These are phyloP conservation scores for Mus minutoides DNA, from an alignment of 2,797 vertebrate species.

Conservation along the genomic window DNA sequence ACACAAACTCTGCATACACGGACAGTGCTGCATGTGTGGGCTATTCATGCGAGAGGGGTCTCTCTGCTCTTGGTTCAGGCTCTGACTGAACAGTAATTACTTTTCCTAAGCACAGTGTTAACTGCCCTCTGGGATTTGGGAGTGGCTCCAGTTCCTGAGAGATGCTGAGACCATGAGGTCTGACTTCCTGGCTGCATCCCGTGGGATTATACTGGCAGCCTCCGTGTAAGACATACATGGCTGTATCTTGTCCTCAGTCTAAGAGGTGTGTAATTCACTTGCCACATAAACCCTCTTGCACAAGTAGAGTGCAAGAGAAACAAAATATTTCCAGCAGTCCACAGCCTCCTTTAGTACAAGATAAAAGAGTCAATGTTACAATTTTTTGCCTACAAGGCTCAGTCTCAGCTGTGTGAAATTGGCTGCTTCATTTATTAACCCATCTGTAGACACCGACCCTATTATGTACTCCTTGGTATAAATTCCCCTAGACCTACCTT, in stretches of 20 bases:
- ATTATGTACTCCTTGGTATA: no score
- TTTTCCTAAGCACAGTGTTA: background rate
- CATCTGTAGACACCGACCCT: background rate
- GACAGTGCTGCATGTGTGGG: no score
- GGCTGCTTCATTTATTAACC: background rate
- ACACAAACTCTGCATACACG: background rate
- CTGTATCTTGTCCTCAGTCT: background rate
- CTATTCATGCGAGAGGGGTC: background rate
- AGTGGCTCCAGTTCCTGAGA: background rate
- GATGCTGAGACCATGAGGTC: rapidly evolving
- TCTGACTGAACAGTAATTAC: background rate
- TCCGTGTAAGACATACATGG: background rate
- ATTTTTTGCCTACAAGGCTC: background rate
- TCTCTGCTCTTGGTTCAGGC: background rate
- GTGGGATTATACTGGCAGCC: background rate
- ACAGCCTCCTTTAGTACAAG: background rate
- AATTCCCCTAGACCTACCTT: background rate
- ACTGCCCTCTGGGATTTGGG: rapidly evolving
- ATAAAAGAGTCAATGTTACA: background rate
- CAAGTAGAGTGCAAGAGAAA: background rate
- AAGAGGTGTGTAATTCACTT: no score
- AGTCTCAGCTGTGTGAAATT: background rate
- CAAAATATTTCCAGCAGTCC: background rate
- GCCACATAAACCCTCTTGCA: no score
- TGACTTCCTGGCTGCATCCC: background rate